Evolutionary conservation across 2,113 vertebrate species (phyloP), one percentile per base, ranked within the genome.

Genomic region (Mirza zaza): DNA sequence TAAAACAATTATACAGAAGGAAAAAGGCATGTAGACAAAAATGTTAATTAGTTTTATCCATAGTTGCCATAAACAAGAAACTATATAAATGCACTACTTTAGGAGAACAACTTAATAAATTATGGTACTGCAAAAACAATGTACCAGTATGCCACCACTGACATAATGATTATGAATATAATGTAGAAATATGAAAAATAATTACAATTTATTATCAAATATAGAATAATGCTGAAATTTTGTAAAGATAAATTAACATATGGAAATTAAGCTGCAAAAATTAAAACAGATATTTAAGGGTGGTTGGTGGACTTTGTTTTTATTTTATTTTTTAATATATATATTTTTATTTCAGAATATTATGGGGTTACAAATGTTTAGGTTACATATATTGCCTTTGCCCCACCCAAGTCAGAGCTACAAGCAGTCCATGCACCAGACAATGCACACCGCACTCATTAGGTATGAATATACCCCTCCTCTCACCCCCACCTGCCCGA

Each of bases 21-120:
- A 21, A 82, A 81, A 92, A 80, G 6, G 27, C 67, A 76, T 25
- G 27, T 36, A 79, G 8, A 77, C 52, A 95, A 91, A 83, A 39
- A 91, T 96, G 71, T 50, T 91, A 50, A 94, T 55, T 92, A 36
- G 55, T 95, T 71, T 61, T 92, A 77, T 87, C 29, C 82, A 67
- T 17, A 93, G 45, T 77, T 88, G 21, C 8, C 83, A 97, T 75
- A 79, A 96, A 83, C 80, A 71, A 91, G 84, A 97, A 88, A 89
- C 4, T 73, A 83, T 25, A 91, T 42, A 93, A 96, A 93, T 29
- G 36, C 18, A 27, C 21, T 89, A 93, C 25, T 86, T 96, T 52
- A 27, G 63, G 32, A 39, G 20, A 85, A 93, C 32, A 68, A 85
- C 55, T 95, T 84, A 84, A 67, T 96, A 79, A 87, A 91, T 86